A percentile compares a stretch with the other conserved stretches of the same genome.
phyloP scores from a whole-genome alignment of 2,797 vertebrate genomes.

The Tenualosa thibaudeaui region DNA sequence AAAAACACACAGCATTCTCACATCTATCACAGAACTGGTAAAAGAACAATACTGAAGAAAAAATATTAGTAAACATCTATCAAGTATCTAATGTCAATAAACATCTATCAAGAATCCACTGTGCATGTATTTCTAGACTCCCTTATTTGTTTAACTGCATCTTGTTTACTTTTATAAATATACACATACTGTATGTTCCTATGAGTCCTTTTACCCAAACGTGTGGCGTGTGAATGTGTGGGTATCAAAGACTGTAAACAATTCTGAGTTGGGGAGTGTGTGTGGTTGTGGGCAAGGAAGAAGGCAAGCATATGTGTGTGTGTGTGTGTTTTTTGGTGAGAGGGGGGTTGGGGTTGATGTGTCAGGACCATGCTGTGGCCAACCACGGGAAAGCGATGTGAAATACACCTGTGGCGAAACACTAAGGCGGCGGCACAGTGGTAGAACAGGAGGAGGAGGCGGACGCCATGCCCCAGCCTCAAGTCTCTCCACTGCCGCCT shows the following conservation, averaged over 20 bases:
- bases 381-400: conserved; percentile 30
- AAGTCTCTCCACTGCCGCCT: background rate
- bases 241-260: background rate
- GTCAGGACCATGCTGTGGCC: conserved; percentile 17
- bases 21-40: conserved; percentile 21
- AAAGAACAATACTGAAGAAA: background rate
- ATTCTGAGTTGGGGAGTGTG: background rate
- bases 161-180: background rate
- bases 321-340: conserved; percentile 16
- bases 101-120: background rate
- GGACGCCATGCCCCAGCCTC: background rate
- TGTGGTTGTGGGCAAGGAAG: conserved; percentile 40
- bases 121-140: background rate
- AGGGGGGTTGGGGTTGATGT: background rate
- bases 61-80: background rate
- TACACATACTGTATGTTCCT: background rate
- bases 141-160: background rate
- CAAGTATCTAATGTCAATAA: background rate
- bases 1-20: conserved; percentile 34
- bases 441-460: background rate
- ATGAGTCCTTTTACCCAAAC: background rate
- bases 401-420: conserved; percentile 48
- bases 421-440: background rate
- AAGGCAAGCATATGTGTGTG: conserved; percentile 24
- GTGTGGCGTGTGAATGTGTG: conserved; percentile 17